phyloP scores from a whole-genome alignment of 2,113 vertebrate genomes.

The Trogon surrucura region DNA sequence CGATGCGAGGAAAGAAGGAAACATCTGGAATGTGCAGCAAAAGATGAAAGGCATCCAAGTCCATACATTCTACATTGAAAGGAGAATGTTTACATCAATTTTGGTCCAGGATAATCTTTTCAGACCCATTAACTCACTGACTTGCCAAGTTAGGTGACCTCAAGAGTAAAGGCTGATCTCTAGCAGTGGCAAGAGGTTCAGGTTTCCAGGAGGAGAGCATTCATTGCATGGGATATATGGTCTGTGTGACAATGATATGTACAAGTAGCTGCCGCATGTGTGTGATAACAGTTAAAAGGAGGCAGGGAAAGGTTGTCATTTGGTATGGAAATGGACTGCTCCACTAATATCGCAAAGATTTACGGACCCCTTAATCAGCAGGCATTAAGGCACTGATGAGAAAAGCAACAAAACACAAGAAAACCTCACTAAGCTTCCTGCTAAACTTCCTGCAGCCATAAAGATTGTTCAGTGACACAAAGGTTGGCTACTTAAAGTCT shows the following conservation, averaged over 20 bases:
- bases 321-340: conserved; percentile 1
- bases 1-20: conserved; percentile 29
- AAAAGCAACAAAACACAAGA: conserved; percentile 45
- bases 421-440: conserved; percentile 15
- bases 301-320: background rate
- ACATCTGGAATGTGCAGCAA: conserved; percentile 51
- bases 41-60: conserved; percentile 60
- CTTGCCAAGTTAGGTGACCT: conserved; percentile 57
- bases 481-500: conserved; percentile 4
- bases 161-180: conserved; percentile 44
- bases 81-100: conserved; percentile 61
- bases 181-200: background rate
- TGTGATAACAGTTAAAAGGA: conserved; percentile 7
- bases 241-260: background rate
- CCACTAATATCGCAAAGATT: conserved; percentile 54
- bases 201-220: conserved; percentile 22
- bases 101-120: conserved; percentile 54
- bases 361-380: conserved; percentile 44
- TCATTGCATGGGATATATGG: background rate
- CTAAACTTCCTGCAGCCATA: background rate
- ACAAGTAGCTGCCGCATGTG: background rate
- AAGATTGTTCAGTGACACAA: background rate
- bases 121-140: conserved; percentile 63
- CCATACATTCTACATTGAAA: conserved; percentile 22
- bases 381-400: conserved; percentile 40